Conservation (phyloP, 1,140 invertebrate genomes). For the Euwallacea fornicatus region DNA sequence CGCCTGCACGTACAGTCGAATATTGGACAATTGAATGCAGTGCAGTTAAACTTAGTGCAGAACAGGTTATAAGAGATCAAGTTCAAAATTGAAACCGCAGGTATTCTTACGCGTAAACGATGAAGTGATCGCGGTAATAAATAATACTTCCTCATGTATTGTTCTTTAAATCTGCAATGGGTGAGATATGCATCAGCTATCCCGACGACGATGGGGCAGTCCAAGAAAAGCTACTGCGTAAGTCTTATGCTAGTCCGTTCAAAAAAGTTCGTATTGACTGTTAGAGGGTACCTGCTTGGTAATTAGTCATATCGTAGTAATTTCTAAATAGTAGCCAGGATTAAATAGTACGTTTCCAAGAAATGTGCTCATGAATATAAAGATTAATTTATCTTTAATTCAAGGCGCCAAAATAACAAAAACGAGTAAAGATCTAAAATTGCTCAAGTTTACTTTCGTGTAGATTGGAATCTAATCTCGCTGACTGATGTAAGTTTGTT, state of each 20-base stretch:
- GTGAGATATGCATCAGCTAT: not conserved
- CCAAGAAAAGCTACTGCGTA: slow-evolving; percentile 12
- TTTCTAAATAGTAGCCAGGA: not conserved
- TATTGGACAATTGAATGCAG: not conserved
- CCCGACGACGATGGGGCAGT: not conserved
- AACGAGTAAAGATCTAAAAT: not conserved
- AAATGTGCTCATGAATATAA: not conserved
- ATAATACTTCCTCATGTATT: not conserved
- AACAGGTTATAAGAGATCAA: not conserved
- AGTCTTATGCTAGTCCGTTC: not conserved
- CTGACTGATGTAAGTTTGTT: no score
- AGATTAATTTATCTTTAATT: not conserved
- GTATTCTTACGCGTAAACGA: not conserved
- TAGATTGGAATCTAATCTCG: no score
- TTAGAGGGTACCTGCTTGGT: not conserved
- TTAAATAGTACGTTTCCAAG: not conserved
- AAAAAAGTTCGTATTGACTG: not conserved
- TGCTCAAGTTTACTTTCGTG: no score
- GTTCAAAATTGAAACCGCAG: not conserved
- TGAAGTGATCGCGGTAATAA: not conserved
- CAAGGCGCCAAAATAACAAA: not conserved
- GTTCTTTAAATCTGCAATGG: not conserved
- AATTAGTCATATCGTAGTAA: not conserved
- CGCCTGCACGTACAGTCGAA: not conserved
- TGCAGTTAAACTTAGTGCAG: not conserved